phyloP scores from a whole-genome alignment of 2,113 vertebrate genomes.

The Hippocampus mohnikei region DNA sequence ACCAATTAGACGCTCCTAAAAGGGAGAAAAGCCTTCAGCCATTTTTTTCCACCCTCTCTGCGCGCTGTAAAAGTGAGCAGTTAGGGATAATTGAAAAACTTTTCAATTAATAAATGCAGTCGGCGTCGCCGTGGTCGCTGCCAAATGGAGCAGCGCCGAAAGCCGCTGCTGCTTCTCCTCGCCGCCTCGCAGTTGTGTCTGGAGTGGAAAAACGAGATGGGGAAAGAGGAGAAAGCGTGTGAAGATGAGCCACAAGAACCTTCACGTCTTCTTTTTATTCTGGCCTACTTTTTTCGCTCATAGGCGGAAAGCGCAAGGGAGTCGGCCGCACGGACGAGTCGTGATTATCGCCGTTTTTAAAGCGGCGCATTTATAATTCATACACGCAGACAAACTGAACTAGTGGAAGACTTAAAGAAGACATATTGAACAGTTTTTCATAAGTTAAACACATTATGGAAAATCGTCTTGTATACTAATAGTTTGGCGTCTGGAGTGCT shows the following conservation, averaged over 20 bases:
- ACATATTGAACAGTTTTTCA: not conserved
- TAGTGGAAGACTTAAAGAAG: not conserved
- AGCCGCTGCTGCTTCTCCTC: not conserved
- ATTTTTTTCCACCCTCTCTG: not conserved
- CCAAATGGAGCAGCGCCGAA: conserved; percentile 20
- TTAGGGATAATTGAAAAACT: conserved; percentile 52
- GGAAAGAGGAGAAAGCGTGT: conserved; percentile 10
- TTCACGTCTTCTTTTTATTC: not conserved
- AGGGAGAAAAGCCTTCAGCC: conserved; percentile 3
- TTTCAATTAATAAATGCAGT: conserved; percentile 49
- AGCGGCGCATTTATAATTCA: not conserved
- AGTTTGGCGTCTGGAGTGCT: no score
- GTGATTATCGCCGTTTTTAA: not conserved
- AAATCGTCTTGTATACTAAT: no score
- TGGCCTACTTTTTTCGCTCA: conserved; percentile 1
- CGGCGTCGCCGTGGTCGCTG: conserved; percentile 13
- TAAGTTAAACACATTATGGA: no score
- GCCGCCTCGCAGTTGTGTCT: conserved; percentile 41
- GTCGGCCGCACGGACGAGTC: not conserved
- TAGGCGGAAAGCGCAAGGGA: not conserved
- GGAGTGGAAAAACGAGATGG: not conserved
- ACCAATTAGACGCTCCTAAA: not conserved
- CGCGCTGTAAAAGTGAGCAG: conserved; percentile 7
- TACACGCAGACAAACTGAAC: not conserved
- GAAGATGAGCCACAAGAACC: conserved; percentile 42